Evolutionary conservation across 2,113 vertebrate genomes (phyloP).

Genomic region (Sarotherodon lohbergeri): DNA sequence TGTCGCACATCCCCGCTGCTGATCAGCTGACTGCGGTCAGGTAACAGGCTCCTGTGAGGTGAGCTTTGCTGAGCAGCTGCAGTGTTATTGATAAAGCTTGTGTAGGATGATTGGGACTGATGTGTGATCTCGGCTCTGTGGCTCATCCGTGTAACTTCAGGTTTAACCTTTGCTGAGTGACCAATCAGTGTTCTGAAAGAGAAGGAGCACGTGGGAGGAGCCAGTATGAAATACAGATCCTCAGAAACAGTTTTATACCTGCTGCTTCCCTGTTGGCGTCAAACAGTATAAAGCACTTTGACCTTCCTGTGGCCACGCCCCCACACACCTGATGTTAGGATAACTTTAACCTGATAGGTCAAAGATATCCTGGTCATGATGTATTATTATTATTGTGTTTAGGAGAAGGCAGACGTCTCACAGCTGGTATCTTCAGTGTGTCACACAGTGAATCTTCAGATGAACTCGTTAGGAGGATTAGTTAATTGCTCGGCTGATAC

Average conservation of each 20-base stretch:
- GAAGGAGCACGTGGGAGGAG: background rate
- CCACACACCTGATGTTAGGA: background rate
- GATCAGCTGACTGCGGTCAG: background rate
- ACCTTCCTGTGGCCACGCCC: background rate
- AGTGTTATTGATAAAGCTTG: background rate
- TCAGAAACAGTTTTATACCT: background rate
- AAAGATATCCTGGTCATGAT: background rate
- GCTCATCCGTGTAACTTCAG: background rate
- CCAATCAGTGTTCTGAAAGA: background rate
- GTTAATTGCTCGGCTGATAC: background rate
- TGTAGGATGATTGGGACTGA: background rate
- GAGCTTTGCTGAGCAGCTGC: background rate
- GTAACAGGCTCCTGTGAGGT: background rate
- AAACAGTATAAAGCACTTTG: background rate
- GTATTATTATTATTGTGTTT: background rate
- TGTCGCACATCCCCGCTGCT: background rate
- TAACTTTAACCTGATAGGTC: background rate
- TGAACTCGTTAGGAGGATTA: background rate
- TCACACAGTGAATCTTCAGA: background rate
- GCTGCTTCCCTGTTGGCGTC: background rate
- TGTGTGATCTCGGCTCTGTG: background rate
- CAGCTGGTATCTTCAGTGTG: background rate
- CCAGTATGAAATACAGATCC: background rate
- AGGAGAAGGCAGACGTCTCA: background rate
- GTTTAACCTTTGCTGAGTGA: background rate